A percentile compares a stretch with the other conserved stretches of the same genome.
These are phyloP conservation scores for Dicyrtoma fusca DNA, from an alignment of 2,888 invertebrate species.

Conservation along the genomic window DNA sequence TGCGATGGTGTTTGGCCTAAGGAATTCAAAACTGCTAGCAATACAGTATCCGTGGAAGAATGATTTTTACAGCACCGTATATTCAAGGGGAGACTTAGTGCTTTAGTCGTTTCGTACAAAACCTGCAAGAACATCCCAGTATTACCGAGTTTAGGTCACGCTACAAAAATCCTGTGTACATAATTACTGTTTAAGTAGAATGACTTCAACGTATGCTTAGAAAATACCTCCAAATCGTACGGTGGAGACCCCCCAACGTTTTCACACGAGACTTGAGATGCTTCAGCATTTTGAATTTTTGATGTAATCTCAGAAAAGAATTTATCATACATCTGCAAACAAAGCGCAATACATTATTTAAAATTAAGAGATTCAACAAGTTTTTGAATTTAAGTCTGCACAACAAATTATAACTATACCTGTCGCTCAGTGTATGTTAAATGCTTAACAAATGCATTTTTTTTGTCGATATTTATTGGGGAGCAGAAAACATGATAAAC, in stretches of 20 bases:
- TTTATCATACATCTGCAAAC: conserved; percentile 17
- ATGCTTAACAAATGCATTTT: not conserved
- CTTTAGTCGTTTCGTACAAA: conserved; percentile 18
- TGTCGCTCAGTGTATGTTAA: not conserved
- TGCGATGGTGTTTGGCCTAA: conserved; percentile 8
- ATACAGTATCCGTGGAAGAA: conserved; percentile 15
- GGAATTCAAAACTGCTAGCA: conserved; percentile 22
- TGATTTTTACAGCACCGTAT: conserved; percentile 35
- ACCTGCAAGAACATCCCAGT: conserved; percentile 19
- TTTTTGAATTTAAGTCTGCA: not conserved
- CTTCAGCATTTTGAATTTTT: not conserved
- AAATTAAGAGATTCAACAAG: not conserved
- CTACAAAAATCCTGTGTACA: too few species aligned
- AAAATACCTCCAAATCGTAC: not conserved
- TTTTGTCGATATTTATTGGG: not conserved
- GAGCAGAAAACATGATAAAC: conserved; percentile 26
- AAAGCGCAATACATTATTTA: not conserved
- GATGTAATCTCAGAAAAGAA: not conserved
- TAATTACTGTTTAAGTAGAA: too few species aligned
- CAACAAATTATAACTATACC: not conserved
- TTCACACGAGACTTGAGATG: not conserved
- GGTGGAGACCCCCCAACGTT: not conserved
- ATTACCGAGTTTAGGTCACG: not conserved
- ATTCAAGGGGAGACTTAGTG: conserved; percentile 30
- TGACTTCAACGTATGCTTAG: too few species aligned